A percentile compares a stretch with the other conserved stretches of the same genome.
phyloP scores from a whole-genome alignment of 92 coral and sea anemone species.

The Palythoa heliodiscus region DNA sequence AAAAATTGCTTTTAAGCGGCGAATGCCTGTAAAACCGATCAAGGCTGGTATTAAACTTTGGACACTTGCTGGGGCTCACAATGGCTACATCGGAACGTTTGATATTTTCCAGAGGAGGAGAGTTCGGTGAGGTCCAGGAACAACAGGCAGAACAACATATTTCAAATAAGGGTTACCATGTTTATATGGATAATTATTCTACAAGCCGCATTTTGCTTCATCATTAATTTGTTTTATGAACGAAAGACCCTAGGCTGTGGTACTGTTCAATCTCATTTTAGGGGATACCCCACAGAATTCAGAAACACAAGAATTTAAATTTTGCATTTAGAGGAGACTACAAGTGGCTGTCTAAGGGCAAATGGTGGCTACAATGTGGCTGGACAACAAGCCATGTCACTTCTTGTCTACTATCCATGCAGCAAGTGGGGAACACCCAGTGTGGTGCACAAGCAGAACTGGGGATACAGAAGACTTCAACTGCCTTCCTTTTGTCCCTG shows the following conservation, averaged over 20 bases:
- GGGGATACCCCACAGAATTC: neutral
- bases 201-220: conserved; percentile 12
- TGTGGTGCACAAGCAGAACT: neutral
- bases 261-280: neutral
- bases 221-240: neutral
- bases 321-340: neutral
- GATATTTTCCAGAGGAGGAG: neutral
- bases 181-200: conserved; percentile 23
- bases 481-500: neutral
- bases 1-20: conserved; percentile 10
- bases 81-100: conserved; percentile 1
- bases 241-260: neutral
- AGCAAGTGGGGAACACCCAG: neutral
- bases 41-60: conserved; percentile 12
- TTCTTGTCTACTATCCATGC: neutral
- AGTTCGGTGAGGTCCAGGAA: neutral
- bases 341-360: neutral
- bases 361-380: neutral
- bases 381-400: neutral
- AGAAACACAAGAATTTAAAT: neutral
- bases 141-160: conserved; percentile 12
- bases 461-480: neutral
- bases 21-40: conserved; percentile 19
- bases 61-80: conserved; percentile 9
- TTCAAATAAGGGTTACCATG: conserved; percentile 27